Percentiles rank a stretch among this genome's conserved stretches.
Conservation (phyloP, 2,113 vertebrate genomes). For the Tichodroma muraria region DNA sequence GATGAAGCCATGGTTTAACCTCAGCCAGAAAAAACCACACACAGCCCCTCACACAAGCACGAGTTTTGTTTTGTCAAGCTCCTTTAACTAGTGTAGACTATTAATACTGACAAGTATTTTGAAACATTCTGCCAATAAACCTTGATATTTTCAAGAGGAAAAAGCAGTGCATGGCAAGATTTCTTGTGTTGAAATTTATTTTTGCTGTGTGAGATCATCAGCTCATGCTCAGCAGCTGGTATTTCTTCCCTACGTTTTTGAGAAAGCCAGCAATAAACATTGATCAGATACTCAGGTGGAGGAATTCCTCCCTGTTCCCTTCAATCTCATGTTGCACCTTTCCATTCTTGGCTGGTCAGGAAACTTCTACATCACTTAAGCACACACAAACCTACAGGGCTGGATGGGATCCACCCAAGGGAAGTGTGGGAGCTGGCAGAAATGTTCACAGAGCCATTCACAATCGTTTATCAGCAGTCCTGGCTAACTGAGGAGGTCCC, state of each 20-base stretch:
- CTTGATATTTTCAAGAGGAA: background rate
- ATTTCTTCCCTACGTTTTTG: background rate
- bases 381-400: background rate
- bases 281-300: background rate
- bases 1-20: background rate
- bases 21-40: background rate
- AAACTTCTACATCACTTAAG: background rate
- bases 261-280: background rate
- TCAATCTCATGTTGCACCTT: background rate
- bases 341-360: background rate
- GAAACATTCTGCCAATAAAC: background rate
- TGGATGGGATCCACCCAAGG: background rate
- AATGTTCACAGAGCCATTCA: background rate
- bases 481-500: background rate
- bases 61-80: constrained; percentile 35
- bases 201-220: background rate
- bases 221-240: background rate
- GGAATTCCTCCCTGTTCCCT: background rate
- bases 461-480: background rate
- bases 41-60: background rate
- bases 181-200: background rate
- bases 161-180: background rate
- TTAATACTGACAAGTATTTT: constrained; percentile 28
- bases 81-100: constrained; percentile 4
- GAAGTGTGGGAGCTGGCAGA: background rate